Evolutionary conservation across 2,888 invertebrate species (phyloP).

Genomic region (Encarsia formosa): DNA sequence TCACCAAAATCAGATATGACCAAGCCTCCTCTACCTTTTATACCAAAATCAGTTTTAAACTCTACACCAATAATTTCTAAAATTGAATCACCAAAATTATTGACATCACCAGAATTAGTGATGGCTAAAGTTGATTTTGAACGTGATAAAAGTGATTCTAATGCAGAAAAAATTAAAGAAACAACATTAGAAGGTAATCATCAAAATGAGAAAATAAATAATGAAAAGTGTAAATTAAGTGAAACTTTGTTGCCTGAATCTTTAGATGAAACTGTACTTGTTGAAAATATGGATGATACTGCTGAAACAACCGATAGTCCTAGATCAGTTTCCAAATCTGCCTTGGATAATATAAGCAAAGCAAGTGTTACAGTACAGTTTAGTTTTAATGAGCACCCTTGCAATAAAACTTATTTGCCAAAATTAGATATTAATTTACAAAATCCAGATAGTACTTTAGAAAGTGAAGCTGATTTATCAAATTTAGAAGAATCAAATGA

Average conservation of each 20-base stretch:
- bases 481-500: slow-evolving; percentile 6
- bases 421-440: slow-evolving; percentile 26
- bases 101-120: slow-evolving; percentile 3
- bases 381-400: slow-evolving; percentile 54
- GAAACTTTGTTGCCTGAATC: slow-evolving; percentile 6
- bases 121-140: slow-evolving; percentile 29
- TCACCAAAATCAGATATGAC: slow-evolving; percentile 36
- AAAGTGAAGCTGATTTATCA: slow-evolving; percentile 8
- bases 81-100: slow-evolving; percentile 8
- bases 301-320: slow-evolving; percentile 41
- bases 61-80: slow-evolving; percentile 31
- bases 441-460: slow-evolving; percentile 7
- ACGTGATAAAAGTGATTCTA: slow-evolving; percentile 28
- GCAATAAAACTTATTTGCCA: slow-evolving; percentile 45
- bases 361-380: slow-evolving; percentile 66
- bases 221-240: slow-evolving; percentile 18
- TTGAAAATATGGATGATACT: slow-evolving; percentile 29
- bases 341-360: slow-evolving; percentile 65
- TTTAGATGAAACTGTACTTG: slow-evolving; percentile 27
- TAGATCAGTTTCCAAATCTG: slow-evolving; percentile 57
- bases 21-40: slow-evolving; percentile 24
- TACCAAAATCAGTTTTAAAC: slow-evolving; percentile 29
- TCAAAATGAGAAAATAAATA: slow-evolving; percentile 14
- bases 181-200: slow-evolving; percentile 22
- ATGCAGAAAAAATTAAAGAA: slow-evolving; percentile 25